phyloP scores from a whole-genome alignment of 2,888 invertebrate genomes.

The Hypselothyrea guttata region DNA sequence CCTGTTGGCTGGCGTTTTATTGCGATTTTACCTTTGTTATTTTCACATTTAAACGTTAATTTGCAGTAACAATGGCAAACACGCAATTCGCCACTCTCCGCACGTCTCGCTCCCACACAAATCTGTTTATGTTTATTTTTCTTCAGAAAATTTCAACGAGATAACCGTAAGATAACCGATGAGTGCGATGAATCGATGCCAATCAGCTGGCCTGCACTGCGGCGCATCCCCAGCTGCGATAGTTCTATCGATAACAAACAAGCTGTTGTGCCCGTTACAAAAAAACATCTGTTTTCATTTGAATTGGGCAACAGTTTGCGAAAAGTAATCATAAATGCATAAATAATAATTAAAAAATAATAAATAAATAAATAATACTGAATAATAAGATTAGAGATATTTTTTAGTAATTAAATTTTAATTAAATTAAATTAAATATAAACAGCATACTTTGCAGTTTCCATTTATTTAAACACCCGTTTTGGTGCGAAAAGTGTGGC shows the following conservation, averaged over 20 bases:
- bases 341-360: too few species aligned
- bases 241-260: slow-evolving; percentile 13
- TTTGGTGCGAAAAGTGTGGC: too few species aligned
- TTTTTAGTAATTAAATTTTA: too few species aligned
- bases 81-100: slow-evolving; percentile 29
- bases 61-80: slow-evolving; percentile 18
- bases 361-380: too few species aligned
- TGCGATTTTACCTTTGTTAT: slow-evolving; percentile 13
- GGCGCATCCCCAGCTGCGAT: slow-evolving; percentile 31
- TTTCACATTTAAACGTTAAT: slow-evolving; percentile 23
- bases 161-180: slow-evolving; percentile 31
- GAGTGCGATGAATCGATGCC: slow-evolving; percentile 46
- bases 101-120: slow-evolving; percentile 47
- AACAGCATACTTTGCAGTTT: too few species aligned
- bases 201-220: slow-evolving; percentile 34
- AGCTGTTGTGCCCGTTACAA: slow-evolving; percentile 33
- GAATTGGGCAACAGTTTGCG: too few species aligned
- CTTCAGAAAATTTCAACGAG: slow-evolving; percentile 50
- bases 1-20: neutral
- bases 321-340: too few species aligned
- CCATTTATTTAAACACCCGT: too few species aligned
- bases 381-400: too few species aligned
- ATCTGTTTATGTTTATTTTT: slow-evolving; percentile 59
- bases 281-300: too few species aligned
- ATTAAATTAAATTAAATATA: too few species aligned